phyloP scores from a whole-genome alignment of 2,888 invertebrate genomes.

The Netelia fuscicornis region DNA sequence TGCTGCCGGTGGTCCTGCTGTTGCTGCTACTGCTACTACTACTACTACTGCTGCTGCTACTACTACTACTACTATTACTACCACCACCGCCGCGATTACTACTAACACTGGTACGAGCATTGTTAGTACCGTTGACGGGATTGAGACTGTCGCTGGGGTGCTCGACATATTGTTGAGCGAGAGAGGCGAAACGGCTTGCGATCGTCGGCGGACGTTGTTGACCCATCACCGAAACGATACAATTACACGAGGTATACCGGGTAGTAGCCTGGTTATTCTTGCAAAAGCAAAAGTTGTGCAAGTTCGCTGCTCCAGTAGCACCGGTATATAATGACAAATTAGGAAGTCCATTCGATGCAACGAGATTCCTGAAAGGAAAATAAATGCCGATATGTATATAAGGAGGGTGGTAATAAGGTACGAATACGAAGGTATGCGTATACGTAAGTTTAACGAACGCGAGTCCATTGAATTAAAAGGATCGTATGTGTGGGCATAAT shows the following conservation, averaged over 20 bases:
- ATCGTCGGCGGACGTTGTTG: neutral
- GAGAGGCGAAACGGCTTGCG: neutral
- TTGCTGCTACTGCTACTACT: neutral
- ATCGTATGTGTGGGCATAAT: too few species aligned
- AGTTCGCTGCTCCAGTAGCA: slow-evolving; percentile 58
- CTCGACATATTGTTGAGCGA: neutral
- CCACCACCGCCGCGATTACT: slow-evolving; percentile 26
- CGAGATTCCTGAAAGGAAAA: slow-evolving; percentile 78
- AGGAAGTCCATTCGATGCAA: slow-evolving; percentile 79
- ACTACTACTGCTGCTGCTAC: neutral
- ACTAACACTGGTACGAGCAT: slow-evolving; percentile 38
- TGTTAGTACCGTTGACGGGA: slow-evolving; percentile 69
- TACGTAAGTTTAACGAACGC: too few species aligned
- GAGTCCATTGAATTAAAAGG: too few species aligned
- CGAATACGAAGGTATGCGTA: too few species aligned
- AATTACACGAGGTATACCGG: slow-evolving; percentile 72
- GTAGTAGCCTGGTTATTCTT: slow-evolving; percentile 73
- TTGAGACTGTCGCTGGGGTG: slow-evolving; percentile 15
- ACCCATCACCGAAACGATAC: slow-evolving; percentile 40
- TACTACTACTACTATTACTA: neutral
- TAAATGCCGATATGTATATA: neutral
- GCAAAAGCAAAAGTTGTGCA: slow-evolving; percentile 79
- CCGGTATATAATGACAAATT: slow-evolving; percentile 77
- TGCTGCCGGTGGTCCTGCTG: neutral
- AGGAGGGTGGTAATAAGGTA: too few species aligned